Evolutionary conservation across 2,113 vertebrate genomes (phyloP).

Genomic region (Morone saxatilis): DNA sequence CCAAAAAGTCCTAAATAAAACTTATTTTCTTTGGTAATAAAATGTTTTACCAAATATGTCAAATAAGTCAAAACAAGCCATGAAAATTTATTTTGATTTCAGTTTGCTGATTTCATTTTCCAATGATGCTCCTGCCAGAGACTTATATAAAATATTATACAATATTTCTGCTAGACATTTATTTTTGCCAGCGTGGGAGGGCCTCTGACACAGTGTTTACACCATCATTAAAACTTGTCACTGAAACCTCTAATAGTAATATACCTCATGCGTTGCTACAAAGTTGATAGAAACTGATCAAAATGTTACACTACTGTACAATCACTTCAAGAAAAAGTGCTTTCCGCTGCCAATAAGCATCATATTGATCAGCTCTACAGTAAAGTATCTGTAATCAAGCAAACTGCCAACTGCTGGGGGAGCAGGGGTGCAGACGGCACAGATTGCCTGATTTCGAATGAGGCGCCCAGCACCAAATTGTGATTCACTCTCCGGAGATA

Average conservation of each 20-base stretch:
- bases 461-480: constrained; percentile 61
- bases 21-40: not conserved
- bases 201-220: not conserved
- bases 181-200: constrained; percentile 3
- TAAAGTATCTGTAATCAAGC: constrained; percentile 51
- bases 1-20: not conserved
- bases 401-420: constrained; percentile 52
- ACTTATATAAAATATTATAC: not conserved
- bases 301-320: not conserved
- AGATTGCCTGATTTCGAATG: constrained; percentile 73
- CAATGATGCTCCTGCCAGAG: not conserved
- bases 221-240: not conserved
- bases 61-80: not conserved
- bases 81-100: not conserved
- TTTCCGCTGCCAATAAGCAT: constrained; percentile 35
- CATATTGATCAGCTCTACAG: constrained; percentile 44
- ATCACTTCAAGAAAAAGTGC: constrained; percentile 1
- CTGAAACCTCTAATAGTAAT: not conserved
- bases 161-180: constrained; percentile 14
- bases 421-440: constrained; percentile 65
- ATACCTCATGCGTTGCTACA: not conserved
- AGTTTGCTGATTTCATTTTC: not conserved
- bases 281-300: constrained; percentile 10
- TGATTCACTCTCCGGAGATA: constrained; percentile 69
- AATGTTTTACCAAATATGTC: no score